Conservation (phyloP, 1,140 invertebrate genomes). For the Dendroctonus valens region DNA sequence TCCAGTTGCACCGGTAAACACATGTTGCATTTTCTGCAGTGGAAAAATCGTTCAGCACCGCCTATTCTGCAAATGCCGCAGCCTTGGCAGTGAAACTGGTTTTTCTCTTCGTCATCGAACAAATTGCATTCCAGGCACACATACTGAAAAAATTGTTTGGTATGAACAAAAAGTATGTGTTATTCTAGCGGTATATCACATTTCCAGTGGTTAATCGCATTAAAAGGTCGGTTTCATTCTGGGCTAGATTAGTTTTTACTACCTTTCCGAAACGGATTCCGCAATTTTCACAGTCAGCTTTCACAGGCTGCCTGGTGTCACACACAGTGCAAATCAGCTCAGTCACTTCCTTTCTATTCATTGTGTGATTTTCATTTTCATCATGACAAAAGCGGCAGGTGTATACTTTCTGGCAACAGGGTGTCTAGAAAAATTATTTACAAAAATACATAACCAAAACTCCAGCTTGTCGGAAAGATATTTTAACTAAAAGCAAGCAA, state of each 20-base stretch:
- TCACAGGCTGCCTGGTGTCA: constrained; percentile 76
- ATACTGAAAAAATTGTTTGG: constrained; percentile 60
- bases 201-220: too few relatives aligned
- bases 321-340: constrained; percentile 80
- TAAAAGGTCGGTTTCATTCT: background rate
- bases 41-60: constrained; percentile 81
- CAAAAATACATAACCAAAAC: too few relatives aligned
- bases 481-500: too few relatives aligned
- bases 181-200: background rate
- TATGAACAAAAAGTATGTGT: background rate
- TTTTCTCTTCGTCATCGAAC: constrained; percentile 86
- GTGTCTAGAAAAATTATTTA: constrained; percentile 60
- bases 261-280: constrained; percentile 76
- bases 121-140: constrained; percentile 83
- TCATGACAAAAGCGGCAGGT: constrained; percentile 87
- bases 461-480: too few relatives aligned
- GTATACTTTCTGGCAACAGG: constrained; percentile 84
- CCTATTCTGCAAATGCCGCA: constrained; percentile 88
- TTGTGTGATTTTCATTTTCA: constrained; percentile 77
- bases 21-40: constrained; percentile 84
- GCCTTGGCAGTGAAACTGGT: constrained; percentile 84
- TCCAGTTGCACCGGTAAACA: constrained; percentile 76
- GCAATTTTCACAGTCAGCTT: constrained; percentile 72
- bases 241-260: constrained; percentile 13
- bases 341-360: constrained; percentile 77